A percentile compares a stretch with the other conserved stretches of the same genome.
Evolutionary conservation across 2,888 invertebrate genomes (phyloP).

Genomic region (Morinoia aosen): DNA sequence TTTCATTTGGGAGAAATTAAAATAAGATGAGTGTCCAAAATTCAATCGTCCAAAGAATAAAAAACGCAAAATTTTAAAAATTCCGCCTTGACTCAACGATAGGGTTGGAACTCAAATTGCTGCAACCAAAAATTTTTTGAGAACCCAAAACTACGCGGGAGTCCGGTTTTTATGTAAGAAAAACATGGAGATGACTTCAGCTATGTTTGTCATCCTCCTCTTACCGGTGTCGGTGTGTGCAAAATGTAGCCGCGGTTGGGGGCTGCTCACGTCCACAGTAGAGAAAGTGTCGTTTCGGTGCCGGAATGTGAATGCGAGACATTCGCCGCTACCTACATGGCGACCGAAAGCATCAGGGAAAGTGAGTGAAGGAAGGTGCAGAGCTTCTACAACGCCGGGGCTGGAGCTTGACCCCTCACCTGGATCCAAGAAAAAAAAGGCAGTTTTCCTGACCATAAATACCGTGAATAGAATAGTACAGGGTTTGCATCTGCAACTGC

Average conservation of each 20-base stretch:
- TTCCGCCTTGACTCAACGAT: neutral
- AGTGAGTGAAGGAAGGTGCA: neutral
- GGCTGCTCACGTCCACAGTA: neutral
- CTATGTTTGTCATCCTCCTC: neutral
- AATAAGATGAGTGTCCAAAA: neutral
- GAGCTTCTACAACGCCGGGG: constrained; percentile 39
- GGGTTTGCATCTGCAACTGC: neutral
- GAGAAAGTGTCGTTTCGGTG: neutral
- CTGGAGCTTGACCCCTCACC: constrained; percentile 19
- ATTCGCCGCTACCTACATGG: neutral
- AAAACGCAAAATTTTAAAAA: neutral
- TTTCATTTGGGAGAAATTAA: too few species aligned
- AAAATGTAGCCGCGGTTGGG: constrained; percentile 62
- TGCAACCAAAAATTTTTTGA: too few species aligned
- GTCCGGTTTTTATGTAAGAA: too few species aligned
- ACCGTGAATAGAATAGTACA: neutral
- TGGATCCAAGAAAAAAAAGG: neutral
- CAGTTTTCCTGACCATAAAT: neutral
- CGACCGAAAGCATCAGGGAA: neutral
- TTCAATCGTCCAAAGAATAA: too few species aligned
- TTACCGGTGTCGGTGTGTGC: constrained; percentile 62
- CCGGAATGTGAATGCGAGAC: neutral
- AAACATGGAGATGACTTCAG: neutral
- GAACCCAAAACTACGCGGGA: too few species aligned
- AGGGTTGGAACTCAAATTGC: too few species aligned